phyloP scores from a whole-genome alignment of 2,113 vertebrate genomes.

The Emydocephalus ijimae region DNA sequence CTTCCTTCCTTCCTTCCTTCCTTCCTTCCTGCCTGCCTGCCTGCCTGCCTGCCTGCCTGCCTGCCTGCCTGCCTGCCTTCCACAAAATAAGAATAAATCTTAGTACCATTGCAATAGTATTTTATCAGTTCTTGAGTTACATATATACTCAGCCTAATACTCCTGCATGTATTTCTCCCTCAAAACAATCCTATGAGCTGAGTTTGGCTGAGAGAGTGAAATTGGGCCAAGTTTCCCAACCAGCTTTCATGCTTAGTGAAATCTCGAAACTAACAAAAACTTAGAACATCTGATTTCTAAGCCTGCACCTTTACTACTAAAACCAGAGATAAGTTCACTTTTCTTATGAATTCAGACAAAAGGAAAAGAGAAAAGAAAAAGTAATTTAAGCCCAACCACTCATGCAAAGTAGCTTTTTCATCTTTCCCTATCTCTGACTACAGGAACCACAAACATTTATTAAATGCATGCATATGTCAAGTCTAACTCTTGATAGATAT shows the following conservation, averaged over 20 bases:
- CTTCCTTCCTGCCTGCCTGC: no score
- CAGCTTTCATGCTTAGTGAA: no score
- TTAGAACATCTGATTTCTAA: background rate
- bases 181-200: no score
- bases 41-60: no score
- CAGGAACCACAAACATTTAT: background rate
- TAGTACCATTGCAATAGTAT: background rate
- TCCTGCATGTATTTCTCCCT: background rate
- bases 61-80: no score
- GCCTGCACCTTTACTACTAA: background rate
- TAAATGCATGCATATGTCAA: background rate
- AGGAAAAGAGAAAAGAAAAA: background rate
- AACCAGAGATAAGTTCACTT: no score
- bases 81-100: background rate
- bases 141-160: background rate
- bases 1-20: no score
- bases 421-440: background rate
- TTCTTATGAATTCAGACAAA: background rate
- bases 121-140: background rate
- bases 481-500: background rate
- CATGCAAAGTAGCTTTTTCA: background rate
- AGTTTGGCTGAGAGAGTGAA: no score
- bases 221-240: no score
- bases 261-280: background rate
- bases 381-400: background rate